These are phyloP conservation scores for Miniopterus natalensis DNA, from an alignment of 2,113 vertebrate species.

Conservation along the genomic window DNA sequence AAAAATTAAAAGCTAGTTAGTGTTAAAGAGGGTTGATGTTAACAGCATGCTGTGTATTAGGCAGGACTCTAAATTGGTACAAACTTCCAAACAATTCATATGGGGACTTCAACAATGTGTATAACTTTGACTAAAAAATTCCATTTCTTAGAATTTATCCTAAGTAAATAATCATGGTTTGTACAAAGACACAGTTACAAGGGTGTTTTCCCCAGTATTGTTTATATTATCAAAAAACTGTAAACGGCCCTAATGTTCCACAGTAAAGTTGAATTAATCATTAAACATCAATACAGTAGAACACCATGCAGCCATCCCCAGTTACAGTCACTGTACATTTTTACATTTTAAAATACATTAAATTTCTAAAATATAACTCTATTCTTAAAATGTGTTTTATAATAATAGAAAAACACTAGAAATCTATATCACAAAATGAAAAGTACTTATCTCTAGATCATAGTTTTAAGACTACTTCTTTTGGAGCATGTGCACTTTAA, in stretches of 20 bases:
- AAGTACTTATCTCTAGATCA: neutral
- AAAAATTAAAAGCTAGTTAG: neutral
- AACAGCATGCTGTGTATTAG: neutral
- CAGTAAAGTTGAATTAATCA: neutral
- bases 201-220: neutral
- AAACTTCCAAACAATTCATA: neutral
- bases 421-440: neutral
- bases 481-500: neutral
- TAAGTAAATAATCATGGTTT: neutral
- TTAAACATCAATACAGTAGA: neutral
- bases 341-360: conserved; percentile 19
- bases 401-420: neutral
- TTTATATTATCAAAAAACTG: neutral
- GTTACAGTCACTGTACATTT: neutral
- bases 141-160: neutral
- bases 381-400: neutral
- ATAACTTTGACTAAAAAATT: neutral
- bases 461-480: neutral
- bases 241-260: neutral
- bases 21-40: neutral
- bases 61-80: neutral
- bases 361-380: neutral
- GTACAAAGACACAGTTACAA: neutral
- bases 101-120: neutral
- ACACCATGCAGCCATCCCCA: neutral